Evolutionary conservation across 2,113 vertebrate species (phyloP).

Genomic region (Ahaetulla prasina): DNA sequence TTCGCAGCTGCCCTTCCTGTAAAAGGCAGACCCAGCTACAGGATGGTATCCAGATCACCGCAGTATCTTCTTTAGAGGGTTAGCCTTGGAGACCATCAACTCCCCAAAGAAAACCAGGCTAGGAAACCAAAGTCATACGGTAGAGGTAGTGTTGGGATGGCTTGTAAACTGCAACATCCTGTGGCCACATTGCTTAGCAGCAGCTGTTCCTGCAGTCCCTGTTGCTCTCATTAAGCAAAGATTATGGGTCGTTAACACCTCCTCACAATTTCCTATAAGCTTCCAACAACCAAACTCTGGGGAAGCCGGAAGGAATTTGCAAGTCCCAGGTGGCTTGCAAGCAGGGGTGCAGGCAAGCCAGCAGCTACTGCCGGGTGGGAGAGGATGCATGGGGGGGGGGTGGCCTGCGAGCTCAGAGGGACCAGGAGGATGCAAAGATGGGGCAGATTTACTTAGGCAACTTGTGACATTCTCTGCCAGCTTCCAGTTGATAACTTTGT

Average conservation of each 20-base stretch:
- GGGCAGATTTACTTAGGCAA: neutral
- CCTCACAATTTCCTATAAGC: neutral
- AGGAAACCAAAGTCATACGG: too few relatives aligned
- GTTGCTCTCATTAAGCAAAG: neutral
- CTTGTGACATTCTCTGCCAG: neutral
- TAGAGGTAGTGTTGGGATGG: neutral
- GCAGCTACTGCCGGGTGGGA: neutral
- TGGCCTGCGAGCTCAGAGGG: too few relatives aligned
- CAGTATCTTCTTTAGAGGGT: neutral
- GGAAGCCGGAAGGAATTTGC: neutral
- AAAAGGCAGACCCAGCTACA: neutral
- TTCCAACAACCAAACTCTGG: neutral
- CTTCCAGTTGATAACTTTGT: neutral
- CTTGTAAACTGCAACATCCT: too few relatives aligned
- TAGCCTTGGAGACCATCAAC: neutral
- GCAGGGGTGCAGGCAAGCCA: neutral
- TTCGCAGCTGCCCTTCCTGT: neutral
- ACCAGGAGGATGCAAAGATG: neutral
- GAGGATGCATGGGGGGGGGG: too few relatives aligned
- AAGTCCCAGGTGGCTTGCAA: neutral
- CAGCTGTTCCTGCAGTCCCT: neutral
- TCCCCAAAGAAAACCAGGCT: too few relatives aligned
- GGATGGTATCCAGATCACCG: too few relatives aligned
- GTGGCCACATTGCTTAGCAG: too few relatives aligned
- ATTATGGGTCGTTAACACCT: neutral